phyloP scores from a whole-genome alignment of 2,113 vertebrate species.

The Neotragus moschatus region DNA sequence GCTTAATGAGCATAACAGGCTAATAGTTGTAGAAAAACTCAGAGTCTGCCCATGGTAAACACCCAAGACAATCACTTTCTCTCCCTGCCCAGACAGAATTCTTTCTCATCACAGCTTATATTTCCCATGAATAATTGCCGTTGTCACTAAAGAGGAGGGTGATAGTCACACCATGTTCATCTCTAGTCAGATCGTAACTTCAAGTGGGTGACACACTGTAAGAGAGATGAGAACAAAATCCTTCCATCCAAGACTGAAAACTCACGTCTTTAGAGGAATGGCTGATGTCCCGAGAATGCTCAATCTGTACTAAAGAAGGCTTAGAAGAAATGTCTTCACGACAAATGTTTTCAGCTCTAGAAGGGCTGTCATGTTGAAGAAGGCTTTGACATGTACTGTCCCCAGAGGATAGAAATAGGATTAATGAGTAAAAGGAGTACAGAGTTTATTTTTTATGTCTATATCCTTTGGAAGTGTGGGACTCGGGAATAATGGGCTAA shows the following conservation, averaged over 20 bases:
- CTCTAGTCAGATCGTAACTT: neutral
- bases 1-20: neutral
- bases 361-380: neutral
- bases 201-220: neutral
- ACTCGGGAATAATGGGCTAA: neutral
- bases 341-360: neutral
- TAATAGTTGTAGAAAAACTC: neutral
- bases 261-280: neutral
- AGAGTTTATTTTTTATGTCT: neutral
- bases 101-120: neutral
- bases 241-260: neutral
- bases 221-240: neutral
- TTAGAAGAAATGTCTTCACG: neutral
- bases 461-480: neutral
- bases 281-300: neutral
- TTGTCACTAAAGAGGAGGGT: neutral
- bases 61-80: neutral
- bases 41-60: neutral
- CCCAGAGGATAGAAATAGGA: neutral
- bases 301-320: neutral
- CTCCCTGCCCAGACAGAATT: neutral
- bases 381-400: neutral
- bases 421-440: neutral
- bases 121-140: neutral
- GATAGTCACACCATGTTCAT: neutral